Evolutionary conservation across 2,797 vertebrate genomes (phyloP).

Genomic region (Phoebastria nigripes): DNA sequence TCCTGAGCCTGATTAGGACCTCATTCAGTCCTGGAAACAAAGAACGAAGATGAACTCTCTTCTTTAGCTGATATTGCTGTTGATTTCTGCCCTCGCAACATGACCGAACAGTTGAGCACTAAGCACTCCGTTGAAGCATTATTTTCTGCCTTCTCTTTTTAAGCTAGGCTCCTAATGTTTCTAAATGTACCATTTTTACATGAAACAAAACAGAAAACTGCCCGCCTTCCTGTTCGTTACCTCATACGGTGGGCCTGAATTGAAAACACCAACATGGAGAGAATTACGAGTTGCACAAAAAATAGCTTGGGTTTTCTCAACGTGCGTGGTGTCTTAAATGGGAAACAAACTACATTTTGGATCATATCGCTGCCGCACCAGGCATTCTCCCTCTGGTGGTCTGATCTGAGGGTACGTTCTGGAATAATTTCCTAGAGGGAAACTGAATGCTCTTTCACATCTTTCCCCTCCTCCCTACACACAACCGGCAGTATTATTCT

Average conservation of each 20-base stretch:
- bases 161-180: neutral
- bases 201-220: slow-evolving; percentile 21
- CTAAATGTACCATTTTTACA: neutral
- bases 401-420: slow-evolving; percentile 36
- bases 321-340: neutral
- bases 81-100: neutral
- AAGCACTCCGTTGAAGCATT: neutral
- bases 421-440: neutral
- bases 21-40: neutral
- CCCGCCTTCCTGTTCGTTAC: neutral
- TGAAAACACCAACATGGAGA: slow-evolving; percentile 10
- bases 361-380: neutral
- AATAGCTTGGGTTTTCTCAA: neutral
- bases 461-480: neutral
- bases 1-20: neutral
- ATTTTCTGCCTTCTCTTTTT: neutral
- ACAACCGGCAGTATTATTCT: neutral
- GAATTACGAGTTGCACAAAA: neutral
- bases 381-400: slow-evolving; percentile 50
- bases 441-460: neutral
- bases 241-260: slow-evolving; percentile 10
- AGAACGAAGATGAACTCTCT: neutral
- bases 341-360: neutral
- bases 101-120: neutral
- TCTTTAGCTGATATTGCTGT: neutral